Conservation (phyloP, 2,113 vertebrate genomes). For the Epinephelus fuscoguttatus region DNA sequence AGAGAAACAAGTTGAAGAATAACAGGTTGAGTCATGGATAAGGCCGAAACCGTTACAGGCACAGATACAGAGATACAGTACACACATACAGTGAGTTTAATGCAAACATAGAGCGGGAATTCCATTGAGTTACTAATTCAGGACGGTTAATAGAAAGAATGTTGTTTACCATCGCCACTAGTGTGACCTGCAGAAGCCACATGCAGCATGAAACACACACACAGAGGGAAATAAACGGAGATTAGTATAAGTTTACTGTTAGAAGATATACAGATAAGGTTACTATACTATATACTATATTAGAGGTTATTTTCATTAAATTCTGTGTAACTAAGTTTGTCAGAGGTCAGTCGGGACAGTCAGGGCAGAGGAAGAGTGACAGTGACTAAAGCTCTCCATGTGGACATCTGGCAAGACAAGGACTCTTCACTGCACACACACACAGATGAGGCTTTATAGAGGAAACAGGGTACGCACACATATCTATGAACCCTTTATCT, state of each 20-base stretch:
- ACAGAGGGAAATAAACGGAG: constrained; percentile 45
- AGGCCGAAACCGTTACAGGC: constrained; percentile 30
- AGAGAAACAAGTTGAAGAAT: constrained; percentile 70
- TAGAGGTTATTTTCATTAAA: constrained; percentile 14
- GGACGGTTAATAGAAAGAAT: constrained; percentile 52
- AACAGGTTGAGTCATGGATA: constrained; percentile 82
- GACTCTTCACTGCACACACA: constrained; percentile 73
- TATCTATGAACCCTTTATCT: constrained; percentile 65
- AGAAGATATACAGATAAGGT: not conserved
- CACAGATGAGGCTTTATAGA: constrained; percentile 77
- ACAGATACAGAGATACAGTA: constrained; percentile 27
- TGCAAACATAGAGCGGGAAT: constrained; percentile 26
- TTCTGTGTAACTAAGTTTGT: constrained; percentile 38
- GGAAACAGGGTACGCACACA: constrained; percentile 36
- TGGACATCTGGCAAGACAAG: constrained; percentile 77
- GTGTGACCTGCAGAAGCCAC: constrained; percentile 75
- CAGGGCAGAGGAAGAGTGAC: constrained; percentile 47
- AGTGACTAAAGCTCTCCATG: constrained; percentile 78
- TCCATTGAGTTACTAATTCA: constrained; percentile 21
- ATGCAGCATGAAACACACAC: constrained; percentile 66
- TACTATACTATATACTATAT: no score
- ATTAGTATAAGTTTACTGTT: constrained; percentile 56
- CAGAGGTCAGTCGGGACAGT: constrained; percentile 56
- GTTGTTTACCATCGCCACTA: constrained; percentile 83
- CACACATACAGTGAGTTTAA: constrained; percentile 10